Evolutionary conservation across 2,888 invertebrate species (phyloP).

Genomic region (Cantharis nigra): DNA sequence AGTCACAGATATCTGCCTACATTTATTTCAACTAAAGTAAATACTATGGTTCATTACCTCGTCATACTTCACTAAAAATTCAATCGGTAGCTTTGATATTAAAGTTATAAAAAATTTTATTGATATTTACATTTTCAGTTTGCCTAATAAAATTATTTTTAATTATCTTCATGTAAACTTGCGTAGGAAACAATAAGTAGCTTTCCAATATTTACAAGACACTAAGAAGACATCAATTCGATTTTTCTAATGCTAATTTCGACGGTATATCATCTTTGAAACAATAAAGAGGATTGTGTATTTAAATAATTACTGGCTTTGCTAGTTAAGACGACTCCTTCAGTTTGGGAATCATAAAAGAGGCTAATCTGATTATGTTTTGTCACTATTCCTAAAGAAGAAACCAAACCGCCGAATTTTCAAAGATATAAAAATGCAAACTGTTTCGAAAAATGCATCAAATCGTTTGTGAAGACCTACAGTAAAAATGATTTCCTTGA

Average conservation of each 20-base stretch:
- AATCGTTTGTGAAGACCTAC: no score
- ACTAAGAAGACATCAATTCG: not conserved
- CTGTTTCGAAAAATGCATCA: no score
- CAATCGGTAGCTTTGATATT: constrained; percentile 3
- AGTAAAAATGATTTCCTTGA: no score
- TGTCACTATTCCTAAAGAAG: not conserved
- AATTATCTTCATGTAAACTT: not conserved
- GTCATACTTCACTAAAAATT: not conserved
- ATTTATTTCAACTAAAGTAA: constrained; percentile 20
- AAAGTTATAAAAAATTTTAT: not conserved
- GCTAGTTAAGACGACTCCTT: not conserved
- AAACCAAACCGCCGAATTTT: not conserved
- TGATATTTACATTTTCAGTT: not conserved
- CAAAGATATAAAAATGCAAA: no score
- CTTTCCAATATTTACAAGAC: not conserved
- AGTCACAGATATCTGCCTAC: constrained; percentile 26
- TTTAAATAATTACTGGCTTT: not conserved
- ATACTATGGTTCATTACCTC: not conserved
- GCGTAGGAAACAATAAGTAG: not conserved
- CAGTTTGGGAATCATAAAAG: not conserved
- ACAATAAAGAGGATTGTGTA: not conserved
- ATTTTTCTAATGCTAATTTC: not conserved
- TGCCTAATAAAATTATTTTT: not conserved
- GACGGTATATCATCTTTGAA: not conserved
- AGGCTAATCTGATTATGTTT: not conserved